Evolutionary conservation across 2,797 vertebrate species (phyloP).

Genomic region (Sebastes kiyomatsui): DNA sequence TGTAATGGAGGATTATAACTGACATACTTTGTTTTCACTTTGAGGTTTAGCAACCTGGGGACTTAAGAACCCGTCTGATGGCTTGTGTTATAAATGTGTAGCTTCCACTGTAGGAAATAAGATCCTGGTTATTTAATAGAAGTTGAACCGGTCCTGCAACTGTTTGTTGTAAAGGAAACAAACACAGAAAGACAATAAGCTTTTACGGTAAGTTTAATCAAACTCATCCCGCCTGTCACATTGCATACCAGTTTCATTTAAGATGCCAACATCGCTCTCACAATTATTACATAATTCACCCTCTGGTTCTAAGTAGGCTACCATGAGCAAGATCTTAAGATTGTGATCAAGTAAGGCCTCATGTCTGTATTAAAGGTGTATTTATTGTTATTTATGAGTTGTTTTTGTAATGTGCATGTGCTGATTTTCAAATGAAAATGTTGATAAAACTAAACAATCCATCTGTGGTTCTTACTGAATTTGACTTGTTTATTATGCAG

Average conservation of each 20-base stretch:
- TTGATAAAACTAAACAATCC: not conserved
- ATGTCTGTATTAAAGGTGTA: not conserved
- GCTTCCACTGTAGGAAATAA: not conserved
- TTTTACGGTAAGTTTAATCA: not conserved
- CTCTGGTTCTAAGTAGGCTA: too few species aligned
- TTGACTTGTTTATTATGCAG: not conserved
- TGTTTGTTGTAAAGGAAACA: not conserved
- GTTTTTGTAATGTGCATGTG: slow-evolving; percentile 32
- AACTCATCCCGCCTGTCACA: too few species aligned
- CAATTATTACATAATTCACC: too few species aligned
- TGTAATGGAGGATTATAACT: not conserved
- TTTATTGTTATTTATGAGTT: slow-evolving; percentile 5
- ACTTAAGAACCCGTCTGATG: not conserved
- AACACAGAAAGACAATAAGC: too few species aligned
- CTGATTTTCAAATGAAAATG: slow-evolving; percentile 45
- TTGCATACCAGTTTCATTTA: not conserved
- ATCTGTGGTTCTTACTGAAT: not conserved
- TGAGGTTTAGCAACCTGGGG: not conserved
- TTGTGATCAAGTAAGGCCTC: too few species aligned
- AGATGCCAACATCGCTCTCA: not conserved
- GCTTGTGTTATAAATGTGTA: not conserved
- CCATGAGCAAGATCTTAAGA: too few species aligned
- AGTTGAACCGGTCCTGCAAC: not conserved
- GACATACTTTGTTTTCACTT: not conserved
- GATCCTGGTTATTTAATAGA: not conserved